These are phyloP conservation scores for Cantharis nigra DNA, from an alignment of 2,888 invertebrate species.

Conservation along the genomic window DNA sequence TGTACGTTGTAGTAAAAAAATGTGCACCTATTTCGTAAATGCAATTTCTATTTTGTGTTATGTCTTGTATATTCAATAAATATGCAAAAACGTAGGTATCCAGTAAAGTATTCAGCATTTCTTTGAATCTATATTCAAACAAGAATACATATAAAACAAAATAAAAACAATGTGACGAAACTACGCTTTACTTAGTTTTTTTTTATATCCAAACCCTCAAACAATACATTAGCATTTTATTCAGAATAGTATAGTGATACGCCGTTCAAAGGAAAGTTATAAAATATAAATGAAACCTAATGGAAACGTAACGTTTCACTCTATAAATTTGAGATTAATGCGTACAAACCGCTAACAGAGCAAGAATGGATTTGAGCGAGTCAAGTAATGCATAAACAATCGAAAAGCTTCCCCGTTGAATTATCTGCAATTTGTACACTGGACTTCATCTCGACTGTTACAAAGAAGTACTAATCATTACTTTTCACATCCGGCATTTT, in stretches of 20 bases:
- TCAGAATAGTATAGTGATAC: constrained; percentile 10
- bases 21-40: not conserved
- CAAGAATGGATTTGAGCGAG: constrained; percentile 22
- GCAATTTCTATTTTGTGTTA: not conserved
- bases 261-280: constrained; percentile 20
- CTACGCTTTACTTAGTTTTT: constrained; percentile 1
- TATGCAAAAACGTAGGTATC: not conserved
- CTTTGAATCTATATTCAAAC: not conserved
- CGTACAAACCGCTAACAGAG: constrained; percentile 23
- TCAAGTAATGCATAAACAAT: constrained; percentile 32
- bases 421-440: constrained; percentile 32
- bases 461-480: constrained; percentile 29
- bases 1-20: not conserved
- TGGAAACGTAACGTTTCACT: constrained; percentile 29
- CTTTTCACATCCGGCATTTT: constrained; percentile 31
- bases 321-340: constrained; percentile 29
- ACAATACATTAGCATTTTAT: constrained; percentile 20
- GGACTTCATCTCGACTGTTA: constrained; percentile 32
- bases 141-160: constrained; percentile 6
- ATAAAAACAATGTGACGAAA: constrained; percentile 19
- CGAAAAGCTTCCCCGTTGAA: constrained; percentile 16
- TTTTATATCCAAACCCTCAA: constrained; percentile 11
- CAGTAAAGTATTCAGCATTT: not conserved
- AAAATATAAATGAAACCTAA: constrained; percentile 27
- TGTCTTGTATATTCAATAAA: not conserved